Conservation (phyloP, 2,113 vertebrate genomes). For the Sus scrofa region T2T-Sscrofa CM000827.6:101891501-101892000, state of each 20-base stretch:
- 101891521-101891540: neutral
- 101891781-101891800: neutral
- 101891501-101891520: neutral
- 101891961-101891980: neutral
- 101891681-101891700: neutral
- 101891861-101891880: neutral
- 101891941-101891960: neutral
- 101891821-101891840: neutral
- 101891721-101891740: neutral
- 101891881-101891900: neutral
- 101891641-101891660: neutral
- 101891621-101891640: neutral
- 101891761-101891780: neutral
- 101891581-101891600: neutral
- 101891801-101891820: neutral
- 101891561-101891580: neutral
- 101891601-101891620: neutral
- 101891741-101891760: neutral
- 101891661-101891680: neutral
- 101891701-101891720: neutral
- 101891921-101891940: neutral
- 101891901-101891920: neutral
- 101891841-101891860: neutral
- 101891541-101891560: neutral
- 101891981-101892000: neutral